These are phyloP conservation scores for Cyanistes caeruleus DNA, from an alignment of 2,113 vertebrate genomes.

Conservation along the genomic window DNA sequence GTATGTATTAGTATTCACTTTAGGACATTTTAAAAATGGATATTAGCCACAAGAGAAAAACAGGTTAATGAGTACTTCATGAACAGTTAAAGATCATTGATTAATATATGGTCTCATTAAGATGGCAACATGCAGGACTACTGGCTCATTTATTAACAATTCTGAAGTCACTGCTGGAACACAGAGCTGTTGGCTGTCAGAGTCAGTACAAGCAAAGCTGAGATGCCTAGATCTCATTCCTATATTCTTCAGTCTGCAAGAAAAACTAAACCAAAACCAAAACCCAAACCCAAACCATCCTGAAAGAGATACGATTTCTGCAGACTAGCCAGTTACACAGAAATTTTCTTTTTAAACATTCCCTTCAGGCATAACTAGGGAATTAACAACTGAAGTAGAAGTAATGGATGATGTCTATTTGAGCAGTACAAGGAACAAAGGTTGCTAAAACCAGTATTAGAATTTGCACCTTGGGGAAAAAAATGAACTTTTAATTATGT, in stretches of 20 bases:
- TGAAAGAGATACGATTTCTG: neutral
- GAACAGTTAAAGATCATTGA: neutral
- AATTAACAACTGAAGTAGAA: neutral
- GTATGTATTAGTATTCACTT: neutral
- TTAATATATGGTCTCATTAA: neutral
- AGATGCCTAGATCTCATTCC: neutral
- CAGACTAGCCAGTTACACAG: neutral
- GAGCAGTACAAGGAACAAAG: neutral
- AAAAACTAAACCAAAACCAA: neutral
- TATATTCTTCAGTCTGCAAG: neutral
- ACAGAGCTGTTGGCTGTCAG: neutral
- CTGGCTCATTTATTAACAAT: neutral
- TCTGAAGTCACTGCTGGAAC: neutral
- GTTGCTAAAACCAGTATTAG: neutral
- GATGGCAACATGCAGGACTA: neutral
- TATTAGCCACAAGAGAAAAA: neutral
- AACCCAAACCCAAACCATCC: neutral
- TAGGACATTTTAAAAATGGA: neutral
- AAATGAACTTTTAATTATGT: neutral
- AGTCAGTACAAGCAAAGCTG: neutral
- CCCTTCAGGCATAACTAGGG: neutral
- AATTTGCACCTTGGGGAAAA: neutral
- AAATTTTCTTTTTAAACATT: neutral
- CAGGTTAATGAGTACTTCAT: neutral
- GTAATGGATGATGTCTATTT: neutral